A percentile compares a stretch with the other conserved stretches of the same genome.
Evolutionary conservation across 2,113 vertebrate species (phyloP).

Genomic region (Melanerpes formicivorus): DNA sequence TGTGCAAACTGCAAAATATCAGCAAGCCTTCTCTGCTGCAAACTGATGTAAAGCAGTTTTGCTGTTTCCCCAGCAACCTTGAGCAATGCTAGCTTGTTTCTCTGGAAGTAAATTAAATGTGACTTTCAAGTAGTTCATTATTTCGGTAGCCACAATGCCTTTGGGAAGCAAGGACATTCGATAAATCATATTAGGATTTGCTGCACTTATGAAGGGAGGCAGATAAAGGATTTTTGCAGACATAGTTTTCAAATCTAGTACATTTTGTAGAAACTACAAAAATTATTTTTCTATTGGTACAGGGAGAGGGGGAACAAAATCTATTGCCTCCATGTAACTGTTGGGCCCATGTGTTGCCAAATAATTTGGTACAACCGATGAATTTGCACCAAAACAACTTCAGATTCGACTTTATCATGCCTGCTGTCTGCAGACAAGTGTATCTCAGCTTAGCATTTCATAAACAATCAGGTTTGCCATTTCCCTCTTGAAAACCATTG

Average conservation of each 20-base stretch:
- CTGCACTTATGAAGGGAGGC: conserved; percentile 68
- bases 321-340: background rate
- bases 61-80: conserved; percentile 82
- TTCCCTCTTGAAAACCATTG: background rate
- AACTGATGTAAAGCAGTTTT: conserved; percentile 77
- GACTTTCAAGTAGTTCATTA: conserved; percentile 83
- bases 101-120: conserved; percentile 81
- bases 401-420: background rate
- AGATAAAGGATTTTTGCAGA: conserved; percentile 72
- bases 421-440: background rate
- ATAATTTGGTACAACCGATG: background rate
- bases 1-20: conserved; percentile 73
- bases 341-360: background rate
- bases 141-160: conserved; percentile 79
- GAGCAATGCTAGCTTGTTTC: conserved; percentile 76
- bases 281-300: conserved; percentile 38
- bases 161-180: conserved; percentile 70
- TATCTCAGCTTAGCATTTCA: background rate
- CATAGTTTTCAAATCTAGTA: conserved; percentile 64
- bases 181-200: conserved; percentile 77
- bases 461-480: background rate
- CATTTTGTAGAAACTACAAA: conserved; percentile 53
- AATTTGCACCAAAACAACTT: background rate
- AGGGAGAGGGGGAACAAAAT: background rate
- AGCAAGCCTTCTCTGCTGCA: conserved; percentile 64